A percentile compares a stretch with the other conserved stretches of the same genome.
Conservation (phyloP, 2,113 vertebrate species). For the Galemys pyrenaicus region DNA sequence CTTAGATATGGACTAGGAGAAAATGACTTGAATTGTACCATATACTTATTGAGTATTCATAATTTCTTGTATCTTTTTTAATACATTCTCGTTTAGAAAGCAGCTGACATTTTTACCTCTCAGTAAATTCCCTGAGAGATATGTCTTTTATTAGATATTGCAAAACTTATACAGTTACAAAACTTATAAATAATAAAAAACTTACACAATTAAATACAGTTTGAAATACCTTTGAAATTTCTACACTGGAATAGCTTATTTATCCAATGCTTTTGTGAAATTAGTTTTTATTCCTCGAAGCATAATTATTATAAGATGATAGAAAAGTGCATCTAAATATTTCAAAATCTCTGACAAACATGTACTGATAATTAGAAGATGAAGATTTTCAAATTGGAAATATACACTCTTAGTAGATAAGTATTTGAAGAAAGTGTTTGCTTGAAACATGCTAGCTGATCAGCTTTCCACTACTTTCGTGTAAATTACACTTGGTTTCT, state of each 20-base stretch:
- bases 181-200: too few species aligned
- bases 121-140: conserved; percentile 26
- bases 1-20: not conserved
- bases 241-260: not conserved
- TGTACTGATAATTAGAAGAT: conserved; percentile 2
- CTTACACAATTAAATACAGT: conserved; percentile 9
- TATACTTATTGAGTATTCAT: not conserved
- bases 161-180: too few species aligned
- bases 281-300: conserved; percentile 31
- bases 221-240: conserved; percentile 35
- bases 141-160: conserved; percentile 12
- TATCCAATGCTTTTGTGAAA: conserved; percentile 26
- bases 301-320: not conserved
- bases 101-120: conserved; percentile 43
- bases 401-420: not conserved
- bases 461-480: not conserved
- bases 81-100: conserved; percentile 25
- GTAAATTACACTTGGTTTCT: not conserved
- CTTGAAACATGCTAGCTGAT: not conserved
- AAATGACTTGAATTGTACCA: conserved; percentile 37
- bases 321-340: not conserved
- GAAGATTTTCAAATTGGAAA: conserved; percentile 19
- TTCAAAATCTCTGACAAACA: not conserved
- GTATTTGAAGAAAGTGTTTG: not conserved
- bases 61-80: not conserved